phyloP scores from a whole-genome alignment of 2,888 invertebrate genomes.

The Deilephila porcellus region DNA sequence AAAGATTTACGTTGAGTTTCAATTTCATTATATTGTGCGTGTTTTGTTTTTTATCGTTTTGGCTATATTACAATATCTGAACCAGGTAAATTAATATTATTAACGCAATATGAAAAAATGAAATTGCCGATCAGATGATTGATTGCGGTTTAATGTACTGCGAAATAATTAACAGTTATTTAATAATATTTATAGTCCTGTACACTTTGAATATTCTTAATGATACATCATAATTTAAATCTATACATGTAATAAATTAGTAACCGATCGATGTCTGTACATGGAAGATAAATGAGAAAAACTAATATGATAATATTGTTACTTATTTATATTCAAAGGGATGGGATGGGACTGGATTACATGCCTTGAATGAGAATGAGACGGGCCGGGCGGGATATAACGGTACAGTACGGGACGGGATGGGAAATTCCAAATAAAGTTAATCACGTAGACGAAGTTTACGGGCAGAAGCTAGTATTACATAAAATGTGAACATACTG shows the following conservation, averaged over 20 bases:
- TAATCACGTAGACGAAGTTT: too few relatives aligned
- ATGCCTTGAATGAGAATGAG: too few relatives aligned
- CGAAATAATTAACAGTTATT: background rate
- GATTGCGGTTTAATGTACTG: slow-evolving; percentile 2
- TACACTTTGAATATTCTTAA: background rate
- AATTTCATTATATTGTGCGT: slow-evolving; percentile 8
- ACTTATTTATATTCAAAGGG: too few relatives aligned
- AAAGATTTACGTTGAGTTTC: slow-evolving; percentile 3
- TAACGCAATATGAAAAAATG: slow-evolving; percentile 12
- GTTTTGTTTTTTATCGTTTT: background rate
- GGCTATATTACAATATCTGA: background rate
- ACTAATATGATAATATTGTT: too few relatives aligned
- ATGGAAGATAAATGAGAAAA: too few relatives aligned
- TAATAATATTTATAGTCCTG: background rate
- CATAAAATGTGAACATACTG: background rate
- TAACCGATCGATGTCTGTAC: too few relatives aligned
- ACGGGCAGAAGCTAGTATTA: too few relatives aligned
- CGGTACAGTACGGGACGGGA: too few relatives aligned
- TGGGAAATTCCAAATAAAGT: too few relatives aligned
- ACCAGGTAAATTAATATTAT: background rate
- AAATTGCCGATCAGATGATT: slow-evolving; percentile 15
- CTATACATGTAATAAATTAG: too few relatives aligned
- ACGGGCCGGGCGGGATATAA: too few relatives aligned
- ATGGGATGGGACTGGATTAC: too few relatives aligned
- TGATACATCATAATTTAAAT: background rate